phyloP scores from a whole-genome alignment of 2,113 vertebrate genomes.

The Sialia sialis region DNA sequence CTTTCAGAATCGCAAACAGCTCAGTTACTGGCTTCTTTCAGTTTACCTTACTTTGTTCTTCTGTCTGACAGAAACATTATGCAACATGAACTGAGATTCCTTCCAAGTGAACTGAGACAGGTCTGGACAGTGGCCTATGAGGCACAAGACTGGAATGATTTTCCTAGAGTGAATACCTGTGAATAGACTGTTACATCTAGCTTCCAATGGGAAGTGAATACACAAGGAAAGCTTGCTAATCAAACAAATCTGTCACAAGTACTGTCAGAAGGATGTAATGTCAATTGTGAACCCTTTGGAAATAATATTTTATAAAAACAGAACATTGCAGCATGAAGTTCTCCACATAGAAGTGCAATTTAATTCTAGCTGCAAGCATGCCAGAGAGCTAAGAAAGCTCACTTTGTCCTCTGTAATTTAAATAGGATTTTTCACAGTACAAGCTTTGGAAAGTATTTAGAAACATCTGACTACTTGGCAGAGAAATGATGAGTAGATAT shows the following conservation, averaged over 20 bases:
- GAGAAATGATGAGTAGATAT: not conserved
- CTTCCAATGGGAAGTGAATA: not conserved
- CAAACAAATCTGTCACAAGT: not conserved
- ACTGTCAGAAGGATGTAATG: not conserved
- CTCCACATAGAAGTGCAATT: not conserved
- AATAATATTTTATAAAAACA: slow-evolving; percentile 1
- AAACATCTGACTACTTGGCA: not conserved
- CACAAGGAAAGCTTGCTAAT: not conserved
- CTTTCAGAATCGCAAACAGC: not conserved
- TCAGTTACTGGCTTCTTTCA: not conserved
- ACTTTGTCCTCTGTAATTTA: slow-evolving; percentile 10
- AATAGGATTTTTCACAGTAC: not conserved
- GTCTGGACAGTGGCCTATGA: not conserved
- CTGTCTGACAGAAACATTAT: not conserved
- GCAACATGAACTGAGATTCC: not conserved
- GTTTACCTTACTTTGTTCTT: not conserved
- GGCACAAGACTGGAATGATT: not conserved
- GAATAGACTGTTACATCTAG: not conserved
- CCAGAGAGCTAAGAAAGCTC: not conserved
- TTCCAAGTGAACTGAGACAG: not conserved
- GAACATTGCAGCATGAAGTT: not conserved
- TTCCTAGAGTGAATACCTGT: not conserved
- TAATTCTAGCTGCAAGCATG: slow-evolving; percentile 7
- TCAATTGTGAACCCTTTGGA: not conserved
- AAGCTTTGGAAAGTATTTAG: not conserved